Percentiles rank a stretch among this genome's conserved stretches.
Conservation (phyloP, 2,797 vertebrate species). For the Anguilla pacifica region DNA sequence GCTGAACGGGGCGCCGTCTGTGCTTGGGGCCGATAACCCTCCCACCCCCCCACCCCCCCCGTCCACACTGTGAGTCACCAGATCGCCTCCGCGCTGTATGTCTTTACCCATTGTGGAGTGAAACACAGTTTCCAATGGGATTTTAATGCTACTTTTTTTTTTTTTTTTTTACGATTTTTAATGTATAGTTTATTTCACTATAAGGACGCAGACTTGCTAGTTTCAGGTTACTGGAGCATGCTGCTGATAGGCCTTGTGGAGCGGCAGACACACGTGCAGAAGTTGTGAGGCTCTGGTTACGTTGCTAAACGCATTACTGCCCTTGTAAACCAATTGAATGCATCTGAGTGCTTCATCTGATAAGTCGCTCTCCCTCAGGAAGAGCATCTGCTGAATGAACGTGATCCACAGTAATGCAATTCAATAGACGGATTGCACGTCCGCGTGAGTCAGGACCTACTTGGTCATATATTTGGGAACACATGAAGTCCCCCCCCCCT, state of each 20-base stretch:
- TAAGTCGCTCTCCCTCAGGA: neutral
- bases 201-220: neutral
- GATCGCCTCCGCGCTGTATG: too few relatives aligned
- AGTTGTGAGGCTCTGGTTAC: neutral
- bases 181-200: too few relatives aligned
- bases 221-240: neutral
- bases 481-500: too few relatives aligned
- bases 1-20: neutral
- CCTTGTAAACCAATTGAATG: neutral
- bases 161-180: too few relatives aligned
- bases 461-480: neutral
- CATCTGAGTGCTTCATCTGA: neutral
- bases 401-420: neutral
- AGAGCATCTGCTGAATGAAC: neutral
- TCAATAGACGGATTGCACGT: neutral
- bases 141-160: too few relatives aligned
- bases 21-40: neutral
- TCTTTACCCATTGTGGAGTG: too few relatives aligned
- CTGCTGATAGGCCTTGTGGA: neutral
- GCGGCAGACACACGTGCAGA: neutral
- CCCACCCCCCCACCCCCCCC: too few relatives aligned
- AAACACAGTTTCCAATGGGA: too few relatives aligned
- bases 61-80: too few relatives aligned
- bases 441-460: neutral
- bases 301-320: neutral